phyloP scores from a whole-genome alignment of 2,888 invertebrate species.

The Bellardia bayeri region DNA sequence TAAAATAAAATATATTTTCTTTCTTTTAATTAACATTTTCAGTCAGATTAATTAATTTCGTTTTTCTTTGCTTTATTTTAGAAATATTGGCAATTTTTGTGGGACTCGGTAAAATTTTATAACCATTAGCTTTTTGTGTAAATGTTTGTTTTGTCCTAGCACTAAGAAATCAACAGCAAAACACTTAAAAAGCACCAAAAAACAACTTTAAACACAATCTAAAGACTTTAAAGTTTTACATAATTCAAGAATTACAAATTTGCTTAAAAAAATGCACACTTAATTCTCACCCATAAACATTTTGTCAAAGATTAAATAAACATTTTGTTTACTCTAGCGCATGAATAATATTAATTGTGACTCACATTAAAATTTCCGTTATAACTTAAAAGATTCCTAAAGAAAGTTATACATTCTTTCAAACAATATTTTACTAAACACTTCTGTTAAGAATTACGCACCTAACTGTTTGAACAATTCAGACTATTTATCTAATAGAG shows the following conservation, averaged over 20 bases:
- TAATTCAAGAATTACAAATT: background rate
- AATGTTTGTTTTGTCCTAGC: background rate
- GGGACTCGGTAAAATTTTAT: slow-evolving; percentile 77
- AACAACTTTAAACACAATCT: too few relatives aligned
- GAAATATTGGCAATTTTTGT: slow-evolving; percentile 80
- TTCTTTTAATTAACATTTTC: background rate
- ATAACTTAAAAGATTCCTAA: background rate
- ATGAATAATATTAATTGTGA: background rate
- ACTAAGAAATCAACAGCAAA: background rate
- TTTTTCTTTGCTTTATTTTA: slow-evolving; percentile 72
- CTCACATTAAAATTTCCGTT: background rate
- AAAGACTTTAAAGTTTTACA: too few relatives aligned
- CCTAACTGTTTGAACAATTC: too few relatives aligned
- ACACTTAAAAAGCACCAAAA: background rate
- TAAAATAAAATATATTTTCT: background rate
- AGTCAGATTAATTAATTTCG: slow-evolving; percentile 17
- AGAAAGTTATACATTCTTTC: background rate
- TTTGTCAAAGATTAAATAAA: background rate
- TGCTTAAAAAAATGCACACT: background rate
- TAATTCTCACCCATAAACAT: background rate
- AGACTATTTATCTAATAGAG: too few relatives aligned
- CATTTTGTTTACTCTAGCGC: background rate
- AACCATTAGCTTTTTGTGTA: slow-evolving; percentile 6
- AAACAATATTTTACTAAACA: too few relatives aligned
- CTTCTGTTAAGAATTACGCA: too few relatives aligned